A percentile compares a stretch with the other conserved stretches of the same genome.
These are phyloP conservation scores for Urophycis tenuis DNA, from an alignment of 2,797 vertebrate species.

Conservation along the genomic window DNA sequence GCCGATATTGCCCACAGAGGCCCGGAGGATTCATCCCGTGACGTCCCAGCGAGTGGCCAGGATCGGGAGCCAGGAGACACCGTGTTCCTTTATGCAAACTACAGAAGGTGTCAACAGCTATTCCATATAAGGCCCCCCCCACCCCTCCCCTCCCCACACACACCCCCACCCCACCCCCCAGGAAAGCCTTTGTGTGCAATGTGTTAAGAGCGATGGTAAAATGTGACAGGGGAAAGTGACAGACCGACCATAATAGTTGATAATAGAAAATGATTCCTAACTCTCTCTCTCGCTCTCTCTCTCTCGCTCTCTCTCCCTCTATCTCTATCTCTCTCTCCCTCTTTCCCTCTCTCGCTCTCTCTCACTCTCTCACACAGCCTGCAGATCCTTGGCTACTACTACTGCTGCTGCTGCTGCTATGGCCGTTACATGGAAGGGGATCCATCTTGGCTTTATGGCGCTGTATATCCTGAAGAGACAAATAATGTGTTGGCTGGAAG, in stretches of 20 bases:
- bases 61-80: background rate
- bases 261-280: slow-evolving; percentile 3
- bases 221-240: background rate
- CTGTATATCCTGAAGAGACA: background rate
- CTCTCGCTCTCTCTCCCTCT: background rate
- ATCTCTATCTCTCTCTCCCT: background rate
- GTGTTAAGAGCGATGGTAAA: background rate
- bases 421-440: background rate
- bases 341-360: no score
- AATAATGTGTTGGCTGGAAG: background rate
- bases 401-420: background rate
- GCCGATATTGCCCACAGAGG: background rate
- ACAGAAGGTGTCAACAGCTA: background rate
- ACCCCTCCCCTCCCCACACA: no score
- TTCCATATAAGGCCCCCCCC: background rate
- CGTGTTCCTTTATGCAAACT: background rate
- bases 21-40: background rate
- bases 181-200: background rate
- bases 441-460: background rate
- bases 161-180: no score
- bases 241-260: slow-evolving; percentile 4
- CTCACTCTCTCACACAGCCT: background rate
- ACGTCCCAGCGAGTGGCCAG: no score
- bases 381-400: background rate
- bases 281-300: background rate